Conservation (phyloP, 1,140 invertebrate species). For the Penaeus chinensis region DNA sequence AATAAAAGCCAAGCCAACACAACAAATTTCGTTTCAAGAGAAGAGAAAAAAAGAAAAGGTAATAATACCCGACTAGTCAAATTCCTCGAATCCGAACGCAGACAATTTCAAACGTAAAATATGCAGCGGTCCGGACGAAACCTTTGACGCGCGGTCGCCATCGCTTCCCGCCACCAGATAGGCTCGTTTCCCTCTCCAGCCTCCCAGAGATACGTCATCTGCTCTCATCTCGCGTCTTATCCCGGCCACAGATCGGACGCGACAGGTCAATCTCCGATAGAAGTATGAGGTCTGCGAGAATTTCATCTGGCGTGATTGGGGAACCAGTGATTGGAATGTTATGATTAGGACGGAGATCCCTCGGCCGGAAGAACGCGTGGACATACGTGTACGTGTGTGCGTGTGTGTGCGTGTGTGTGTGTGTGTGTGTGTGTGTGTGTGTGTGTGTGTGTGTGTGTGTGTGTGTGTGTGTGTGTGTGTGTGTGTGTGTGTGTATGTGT, state of each 20-base stretch:
- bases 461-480: background rate
- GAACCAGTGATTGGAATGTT: slow-evolving; percentile 37
- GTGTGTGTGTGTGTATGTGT: no score
- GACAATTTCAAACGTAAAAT: no score
- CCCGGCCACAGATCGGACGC: slow-evolving; percentile 27
- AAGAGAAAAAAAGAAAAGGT: no score
- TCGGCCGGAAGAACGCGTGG: slow-evolving; percentile 23
- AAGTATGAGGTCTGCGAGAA: slow-evolving; percentile 31
- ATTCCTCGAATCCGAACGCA: no score
- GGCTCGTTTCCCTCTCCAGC: background rate
- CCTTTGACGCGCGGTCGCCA: slow-evolving; percentile 7
- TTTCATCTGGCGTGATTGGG: slow-evolving; percentile 36
- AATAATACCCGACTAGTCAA: no score
- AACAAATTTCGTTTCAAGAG: no score
- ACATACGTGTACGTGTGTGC: background rate
- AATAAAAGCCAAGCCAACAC: no score
- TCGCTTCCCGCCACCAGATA: background rate
- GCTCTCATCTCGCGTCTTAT: slow-evolving; percentile 41
- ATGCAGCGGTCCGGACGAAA: background rate
- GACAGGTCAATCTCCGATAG: slow-evolving; percentile 48
- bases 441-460: background rate
- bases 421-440: background rate
- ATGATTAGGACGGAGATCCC: slow-evolving; percentile 18
- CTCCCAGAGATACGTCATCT: slow-evolving; percentile 17
- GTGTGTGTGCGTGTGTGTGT: background rate